Conservation (phyloP, 2,888 invertebrate species). For the Rhagonycha lutea region DNA sequence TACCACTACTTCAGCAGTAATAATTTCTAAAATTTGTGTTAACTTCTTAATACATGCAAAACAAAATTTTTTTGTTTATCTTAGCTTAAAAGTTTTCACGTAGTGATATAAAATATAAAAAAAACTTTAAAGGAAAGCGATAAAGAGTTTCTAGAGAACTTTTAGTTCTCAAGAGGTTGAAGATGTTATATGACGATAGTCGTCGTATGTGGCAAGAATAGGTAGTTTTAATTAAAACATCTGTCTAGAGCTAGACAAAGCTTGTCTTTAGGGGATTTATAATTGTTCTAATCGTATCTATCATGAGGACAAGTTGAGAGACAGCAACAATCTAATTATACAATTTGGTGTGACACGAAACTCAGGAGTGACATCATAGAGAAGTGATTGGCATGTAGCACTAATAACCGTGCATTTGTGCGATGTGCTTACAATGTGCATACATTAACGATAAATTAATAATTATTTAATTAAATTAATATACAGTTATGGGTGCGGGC, state of each 20-base stretch:
- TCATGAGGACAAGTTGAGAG: conserved; percentile 47
- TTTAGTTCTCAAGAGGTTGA: conserved; percentile 17
- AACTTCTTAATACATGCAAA: not conserved
- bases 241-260: conserved; percentile 28
- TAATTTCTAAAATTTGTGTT: not conserved
- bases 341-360: conserved; percentile 49
- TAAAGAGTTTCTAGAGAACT: not conserved
- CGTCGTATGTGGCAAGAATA: conserved; percentile 26
- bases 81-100: not conserved
- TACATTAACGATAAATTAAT: not conserved
- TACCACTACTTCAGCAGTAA: not conserved
- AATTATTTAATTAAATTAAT: not conserved
- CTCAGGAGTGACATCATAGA: conserved; percentile 42
- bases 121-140: not conserved
- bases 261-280: conserved; percentile 37
- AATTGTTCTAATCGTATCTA: conserved; percentile 51
- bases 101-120: not conserved
- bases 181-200: conserved; percentile 12
- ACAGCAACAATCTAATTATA: conserved; percentile 53
- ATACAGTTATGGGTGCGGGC: not conserved
- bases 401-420: conserved; percentile 44
- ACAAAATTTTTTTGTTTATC: not conserved
- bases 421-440: conserved; percentile 22
- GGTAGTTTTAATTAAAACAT: conserved; percentile 31
- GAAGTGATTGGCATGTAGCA: conserved; percentile 52